Evolutionary conservation across 2,113 vertebrate species (phyloP).

Genomic region (Trematomus loennbergii): DNA sequence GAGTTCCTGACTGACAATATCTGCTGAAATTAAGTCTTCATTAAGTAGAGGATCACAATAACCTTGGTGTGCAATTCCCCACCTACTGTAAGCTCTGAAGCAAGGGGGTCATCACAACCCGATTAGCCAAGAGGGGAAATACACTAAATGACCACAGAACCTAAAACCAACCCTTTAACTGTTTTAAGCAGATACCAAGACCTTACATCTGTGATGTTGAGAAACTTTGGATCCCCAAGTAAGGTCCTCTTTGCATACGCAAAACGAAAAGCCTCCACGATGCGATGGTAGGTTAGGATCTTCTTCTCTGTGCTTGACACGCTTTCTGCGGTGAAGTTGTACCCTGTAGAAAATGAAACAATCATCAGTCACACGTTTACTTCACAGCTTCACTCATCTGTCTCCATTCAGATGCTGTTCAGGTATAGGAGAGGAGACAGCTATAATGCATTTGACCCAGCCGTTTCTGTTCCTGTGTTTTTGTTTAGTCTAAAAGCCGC

Average conservation of each 20-base stretch:
- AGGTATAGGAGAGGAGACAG: conserved; percentile 4
- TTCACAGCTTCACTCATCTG: neutral
- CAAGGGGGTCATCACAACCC: no score
- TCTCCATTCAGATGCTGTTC: neutral
- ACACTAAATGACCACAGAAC: no score
- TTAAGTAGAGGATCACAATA: no score
- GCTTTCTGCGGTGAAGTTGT: conserved; percentile 86
- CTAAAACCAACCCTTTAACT: no score
- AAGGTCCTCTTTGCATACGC: conserved; percentile 93
- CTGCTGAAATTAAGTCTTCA: no score
- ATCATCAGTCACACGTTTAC: neutral
- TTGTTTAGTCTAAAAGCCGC: conserved; percentile 41
- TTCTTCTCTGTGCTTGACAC: conserved; percentile 81
- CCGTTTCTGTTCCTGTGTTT: conserved; percentile 11
- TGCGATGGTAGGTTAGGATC: conserved; percentile 92
- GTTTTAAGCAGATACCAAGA: neutral
- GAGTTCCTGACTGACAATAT: no score
- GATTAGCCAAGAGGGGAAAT: no score
- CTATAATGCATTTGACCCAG: conserved; percentile 11
- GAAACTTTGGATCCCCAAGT: conserved; percentile 89
- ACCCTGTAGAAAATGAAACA: conserved; percentile 83
- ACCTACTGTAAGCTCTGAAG: no score
- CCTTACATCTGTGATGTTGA: conserved; percentile 87
- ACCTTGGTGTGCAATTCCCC: no score
- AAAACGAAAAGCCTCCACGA: conserved; percentile 94